These are phyloP conservation scores for Pseudomyrmex sp. DNA, from an alignment of 1,140 invertebrate species.

Conservation along the genomic window DNA sequence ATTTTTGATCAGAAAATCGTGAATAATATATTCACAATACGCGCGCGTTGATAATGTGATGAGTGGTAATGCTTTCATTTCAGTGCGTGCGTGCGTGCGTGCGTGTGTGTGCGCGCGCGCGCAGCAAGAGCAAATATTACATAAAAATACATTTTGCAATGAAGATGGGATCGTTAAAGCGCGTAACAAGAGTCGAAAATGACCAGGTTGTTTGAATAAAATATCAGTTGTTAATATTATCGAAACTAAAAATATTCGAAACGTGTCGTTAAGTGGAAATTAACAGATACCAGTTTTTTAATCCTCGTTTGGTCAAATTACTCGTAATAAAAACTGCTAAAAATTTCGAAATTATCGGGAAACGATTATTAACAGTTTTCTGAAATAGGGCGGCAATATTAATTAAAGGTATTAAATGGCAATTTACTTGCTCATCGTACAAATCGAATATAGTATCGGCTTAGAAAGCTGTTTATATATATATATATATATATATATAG, in stretches of 20 bases:
- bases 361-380: background rate
- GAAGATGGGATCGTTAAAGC: conserved; percentile 31
- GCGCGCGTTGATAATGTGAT: conserved; percentile 11
- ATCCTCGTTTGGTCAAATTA: background rate
- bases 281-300: background rate
- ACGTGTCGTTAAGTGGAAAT: conserved; percentile 19
- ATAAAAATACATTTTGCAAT: conserved; percentile 36
- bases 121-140: conserved; percentile 20
- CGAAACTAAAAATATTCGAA: conserved; percentile 8
- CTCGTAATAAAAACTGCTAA: conserved; percentile 1
- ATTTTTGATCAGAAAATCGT: background rate
- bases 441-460: too few relatives aligned
- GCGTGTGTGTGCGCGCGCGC: conserved; percentile 9
- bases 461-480: background rate
- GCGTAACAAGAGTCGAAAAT: conserved; percentile 24
- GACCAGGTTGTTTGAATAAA: background rate
- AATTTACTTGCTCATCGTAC: too few relatives aligned
- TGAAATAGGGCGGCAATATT: background rate
- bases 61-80: conserved; percentile 21
- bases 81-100: conserved; percentile 8
- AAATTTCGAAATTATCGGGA: background rate
- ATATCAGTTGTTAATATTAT: background rate
- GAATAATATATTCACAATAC: conserved; percentile 46
- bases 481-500: too few relatives aligned
- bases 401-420: too few relatives aligned